Conservation (phyloP, 2,113 vertebrate genomes). For the Triplophysa siluroides region DNA sequence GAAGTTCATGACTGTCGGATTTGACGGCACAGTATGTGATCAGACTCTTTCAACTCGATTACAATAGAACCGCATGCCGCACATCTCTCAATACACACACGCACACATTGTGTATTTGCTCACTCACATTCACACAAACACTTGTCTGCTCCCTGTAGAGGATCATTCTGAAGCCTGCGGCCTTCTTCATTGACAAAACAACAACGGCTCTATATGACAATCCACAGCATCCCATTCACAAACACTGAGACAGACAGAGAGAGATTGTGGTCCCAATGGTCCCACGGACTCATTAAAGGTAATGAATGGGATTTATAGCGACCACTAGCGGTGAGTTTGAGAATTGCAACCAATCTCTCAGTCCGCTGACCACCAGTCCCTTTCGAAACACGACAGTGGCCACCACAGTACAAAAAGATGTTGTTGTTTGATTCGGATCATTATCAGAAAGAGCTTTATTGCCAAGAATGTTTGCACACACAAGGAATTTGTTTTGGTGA, state of each 20-base stretch:
- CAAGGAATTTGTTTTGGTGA: too few species aligned
- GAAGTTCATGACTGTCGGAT: conserved; percentile 1
- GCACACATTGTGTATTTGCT: neutral
- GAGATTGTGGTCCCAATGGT: neutral
- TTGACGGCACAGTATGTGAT: conserved; percentile 37
- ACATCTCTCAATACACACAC: neutral
- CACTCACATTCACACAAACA: neutral
- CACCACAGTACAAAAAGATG: too few species aligned
- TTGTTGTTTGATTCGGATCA: too few species aligned
- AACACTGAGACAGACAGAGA: conserved; percentile 8
- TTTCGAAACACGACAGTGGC: too few species aligned
- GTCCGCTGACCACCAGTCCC: too few species aligned
- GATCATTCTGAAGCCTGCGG: neutral
- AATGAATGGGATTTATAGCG: too few species aligned
- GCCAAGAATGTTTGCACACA: too few species aligned
- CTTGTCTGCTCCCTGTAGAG: neutral
- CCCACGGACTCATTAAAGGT: too few species aligned
- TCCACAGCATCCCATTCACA: neutral
- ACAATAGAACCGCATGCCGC: conserved; percentile 23
- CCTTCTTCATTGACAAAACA: neutral
- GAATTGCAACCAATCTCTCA: too few species aligned
- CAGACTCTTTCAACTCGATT: conserved; percentile 30
- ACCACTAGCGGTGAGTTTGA: too few species aligned
- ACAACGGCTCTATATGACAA: neutral
- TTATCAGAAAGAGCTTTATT: too few species aligned